Evolutionary conservation across 2,888 invertebrate genomes (phyloP).

Genomic region (Cactoblastis cactorum): DNA sequence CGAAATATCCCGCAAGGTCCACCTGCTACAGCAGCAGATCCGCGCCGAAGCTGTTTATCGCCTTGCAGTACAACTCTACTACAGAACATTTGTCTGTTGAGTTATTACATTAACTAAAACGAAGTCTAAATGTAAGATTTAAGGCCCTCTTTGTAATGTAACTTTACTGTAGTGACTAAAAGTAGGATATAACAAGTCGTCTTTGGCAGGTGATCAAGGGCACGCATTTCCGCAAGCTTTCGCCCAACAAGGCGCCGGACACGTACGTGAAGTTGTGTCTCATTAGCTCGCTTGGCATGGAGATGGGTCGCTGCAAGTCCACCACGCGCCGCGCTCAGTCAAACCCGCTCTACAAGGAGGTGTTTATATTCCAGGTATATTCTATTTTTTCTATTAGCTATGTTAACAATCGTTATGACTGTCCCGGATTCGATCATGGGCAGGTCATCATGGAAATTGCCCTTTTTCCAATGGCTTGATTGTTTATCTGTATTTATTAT

Average conservation of each 20-base stretch:
- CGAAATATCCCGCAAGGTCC: too few species aligned
- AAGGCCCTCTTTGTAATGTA: too few species aligned
- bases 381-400: too few species aligned
- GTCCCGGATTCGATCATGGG: too few species aligned
- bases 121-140: too few species aligned
- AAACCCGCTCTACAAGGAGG: slow-evolving; percentile 97
- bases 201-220: slow-evolving; percentile 80
- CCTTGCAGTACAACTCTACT: slow-evolving; percentile 94
- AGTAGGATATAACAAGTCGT: too few species aligned
- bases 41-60: slow-evolving; percentile 94
- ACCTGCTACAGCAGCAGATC: slow-evolving; percentile 95
- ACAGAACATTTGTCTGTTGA: slow-evolving; percentile 96
- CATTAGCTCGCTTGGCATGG: slow-evolving; percentile 95
- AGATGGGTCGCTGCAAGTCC: slow-evolving; percentile 95
- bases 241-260: slow-evolving; percentile 90
- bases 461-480: too few species aligned
- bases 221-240: slow-evolving; percentile 85
- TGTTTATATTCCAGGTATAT: slow-evolving; percentile 94
- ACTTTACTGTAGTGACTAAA: too few species aligned
- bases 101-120: too few species aligned
- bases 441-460: too few species aligned
- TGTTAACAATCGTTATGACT: too few species aligned
- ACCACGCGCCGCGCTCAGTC: slow-evolving; percentile 95
- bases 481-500: too few species aligned
- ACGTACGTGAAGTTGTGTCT: slow-evolving; percentile 96